These are phyloP conservation scores for Orientallactaga sibirica DNA, from an alignment of 2,797 vertebrate species.

Conservation along the genomic window DNA sequence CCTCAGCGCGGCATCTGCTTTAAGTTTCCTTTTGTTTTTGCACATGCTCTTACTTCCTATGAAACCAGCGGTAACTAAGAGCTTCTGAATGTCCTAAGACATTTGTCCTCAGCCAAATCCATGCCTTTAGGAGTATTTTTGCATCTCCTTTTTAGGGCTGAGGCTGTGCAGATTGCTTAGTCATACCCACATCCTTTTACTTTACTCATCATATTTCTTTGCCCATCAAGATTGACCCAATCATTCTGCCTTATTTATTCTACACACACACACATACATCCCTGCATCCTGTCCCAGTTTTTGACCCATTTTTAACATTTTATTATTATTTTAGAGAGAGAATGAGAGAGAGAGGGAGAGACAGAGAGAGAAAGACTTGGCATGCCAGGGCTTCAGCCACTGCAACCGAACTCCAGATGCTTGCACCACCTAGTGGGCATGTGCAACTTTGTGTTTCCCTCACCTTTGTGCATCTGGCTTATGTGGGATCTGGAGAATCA, in stretches of 20 bases:
- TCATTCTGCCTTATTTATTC: background rate
- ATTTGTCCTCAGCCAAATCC: slow-evolving; percentile 6
- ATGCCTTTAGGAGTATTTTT: background rate
- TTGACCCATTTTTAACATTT: too few relatives aligned
- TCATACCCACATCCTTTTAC: background rate
- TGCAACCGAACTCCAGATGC: too few relatives aligned
- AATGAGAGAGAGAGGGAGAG: background rate
- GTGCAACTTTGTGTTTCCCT: too few relatives aligned
- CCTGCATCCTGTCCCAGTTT: background rate
- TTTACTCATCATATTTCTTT: background rate
- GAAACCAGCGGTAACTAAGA: background rate
- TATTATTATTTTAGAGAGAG: background rate
- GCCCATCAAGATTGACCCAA: background rate
- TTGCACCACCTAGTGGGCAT: too few relatives aligned
- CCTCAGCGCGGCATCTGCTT: background rate
- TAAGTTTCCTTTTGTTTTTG: background rate
- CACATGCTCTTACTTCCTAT: background rate
- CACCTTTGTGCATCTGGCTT: too few relatives aligned
- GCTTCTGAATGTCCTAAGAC: background rate
- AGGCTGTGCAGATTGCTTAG: background rate
- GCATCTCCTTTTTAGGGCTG: background rate
- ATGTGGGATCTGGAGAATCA: too few relatives aligned
- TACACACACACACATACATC: background rate
- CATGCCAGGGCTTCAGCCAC: too few relatives aligned
- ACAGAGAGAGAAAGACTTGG: too few relatives aligned